These are phyloP conservation scores for Sula dactylatra DNA, from an alignment of 2,113 vertebrate species.

Conservation along the genomic window DNA sequence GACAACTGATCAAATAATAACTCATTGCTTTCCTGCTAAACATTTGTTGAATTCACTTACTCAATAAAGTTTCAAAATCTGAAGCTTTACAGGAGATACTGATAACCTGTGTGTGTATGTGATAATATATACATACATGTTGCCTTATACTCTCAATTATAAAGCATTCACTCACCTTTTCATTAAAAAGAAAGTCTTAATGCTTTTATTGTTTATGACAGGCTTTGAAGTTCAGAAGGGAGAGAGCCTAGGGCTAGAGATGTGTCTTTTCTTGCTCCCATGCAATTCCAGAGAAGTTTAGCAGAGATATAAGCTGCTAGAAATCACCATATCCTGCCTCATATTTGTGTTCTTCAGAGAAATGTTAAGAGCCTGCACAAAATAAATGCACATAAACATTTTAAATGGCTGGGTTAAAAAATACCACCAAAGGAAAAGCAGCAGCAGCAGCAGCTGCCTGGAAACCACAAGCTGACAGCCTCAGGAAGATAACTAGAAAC, in stretches of 20 bases:
- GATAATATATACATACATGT: neutral
- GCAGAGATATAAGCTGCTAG: neutral
- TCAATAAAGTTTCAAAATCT: neutral
- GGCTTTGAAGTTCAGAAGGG: constrained; percentile 15
- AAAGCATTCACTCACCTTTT: neutral
- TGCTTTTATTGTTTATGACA: neutral
- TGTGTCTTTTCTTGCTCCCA: constrained; percentile 3
- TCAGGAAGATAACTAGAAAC: neutral
- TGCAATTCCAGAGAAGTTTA: neutral
- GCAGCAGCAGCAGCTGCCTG: neutral
- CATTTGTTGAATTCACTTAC: neutral
- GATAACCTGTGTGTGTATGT: neutral
- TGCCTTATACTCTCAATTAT: neutral
- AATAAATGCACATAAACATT: neutral
- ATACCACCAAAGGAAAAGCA: neutral
- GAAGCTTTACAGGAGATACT: neutral
- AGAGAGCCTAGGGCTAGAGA: neutral
- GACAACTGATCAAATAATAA: neutral
- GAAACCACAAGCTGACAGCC: neutral
- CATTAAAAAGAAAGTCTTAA: neutral
- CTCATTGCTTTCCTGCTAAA: neutral
- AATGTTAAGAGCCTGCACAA: neutral
- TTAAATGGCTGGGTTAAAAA: neutral
- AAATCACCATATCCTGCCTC: neutral
- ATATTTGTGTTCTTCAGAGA: neutral